Evolutionary conservation across 2,113 vertebrate genomes (phyloP).

Genomic region (Macaca mulatta): DNA sequence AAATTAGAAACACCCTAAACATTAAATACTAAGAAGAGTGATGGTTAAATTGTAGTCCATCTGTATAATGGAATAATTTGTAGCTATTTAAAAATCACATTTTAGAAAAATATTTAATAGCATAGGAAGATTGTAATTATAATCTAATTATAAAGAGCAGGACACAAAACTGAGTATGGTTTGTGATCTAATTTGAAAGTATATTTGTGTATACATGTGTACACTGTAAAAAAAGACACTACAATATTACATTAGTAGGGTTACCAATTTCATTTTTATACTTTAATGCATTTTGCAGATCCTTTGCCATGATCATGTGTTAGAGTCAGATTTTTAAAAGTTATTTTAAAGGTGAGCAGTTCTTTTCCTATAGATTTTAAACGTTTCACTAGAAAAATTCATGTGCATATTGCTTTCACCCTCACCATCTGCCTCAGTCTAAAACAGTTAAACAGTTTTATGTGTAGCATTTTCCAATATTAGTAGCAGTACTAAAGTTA

Average conservation of each 20-base stretch:
- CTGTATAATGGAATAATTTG: background rate
- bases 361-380: conserved; percentile 35
- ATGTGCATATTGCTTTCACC: background rate
- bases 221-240: background rate
- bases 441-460: conserved; percentile 61
- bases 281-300: background rate
- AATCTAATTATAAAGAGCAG: conserved; percentile 14
- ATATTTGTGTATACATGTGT: background rate
- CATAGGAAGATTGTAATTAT: background rate
- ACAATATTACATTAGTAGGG: background rate
- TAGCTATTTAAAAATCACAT: conserved; percentile 17
- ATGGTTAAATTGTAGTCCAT: background rate
- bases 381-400: conserved; percentile 22
- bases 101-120: conserved; percentile 13
- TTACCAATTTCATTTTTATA: conserved; percentile 2
- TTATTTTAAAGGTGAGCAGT: conserved; percentile 56
- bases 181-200: conserved; percentile 9
- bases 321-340: background rate
- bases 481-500: background rate
- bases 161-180: conserved; percentile 4
- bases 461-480: conserved; percentile 36
- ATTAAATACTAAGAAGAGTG: background rate
- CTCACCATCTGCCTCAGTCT: conserved; percentile 68
- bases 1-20: background rate
- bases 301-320: background rate